Percentiles rank a stretch among this genome's conserved stretches.
Evolutionary conservation across 2,797 vertebrate species (phyloP).

Genomic region (Lepus oiostolus): DNA sequence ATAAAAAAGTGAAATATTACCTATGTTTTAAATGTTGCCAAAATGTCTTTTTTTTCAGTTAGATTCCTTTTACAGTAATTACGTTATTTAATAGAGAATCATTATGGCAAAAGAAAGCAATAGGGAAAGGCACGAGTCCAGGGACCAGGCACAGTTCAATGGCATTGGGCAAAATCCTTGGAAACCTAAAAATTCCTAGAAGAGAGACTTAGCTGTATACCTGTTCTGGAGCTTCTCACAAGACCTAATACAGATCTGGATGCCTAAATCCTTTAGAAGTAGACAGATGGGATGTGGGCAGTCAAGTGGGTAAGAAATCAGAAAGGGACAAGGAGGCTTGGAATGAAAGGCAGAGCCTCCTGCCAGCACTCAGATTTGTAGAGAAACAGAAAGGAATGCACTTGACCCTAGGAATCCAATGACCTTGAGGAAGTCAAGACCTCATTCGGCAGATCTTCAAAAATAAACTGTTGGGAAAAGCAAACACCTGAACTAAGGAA

Average conservation of each 20-base stretch:
- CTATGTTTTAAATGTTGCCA: conserved; percentile 31
- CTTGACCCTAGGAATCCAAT: background rate
- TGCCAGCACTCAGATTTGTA: background rate
- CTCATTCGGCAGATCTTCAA: conserved; percentile 51
- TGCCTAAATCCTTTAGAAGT: background rate
- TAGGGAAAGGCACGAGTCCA: background rate
- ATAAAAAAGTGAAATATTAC: background rate
- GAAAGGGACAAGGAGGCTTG: background rate
- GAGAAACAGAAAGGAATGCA: background rate
- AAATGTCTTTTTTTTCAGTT: conserved; percentile 17
- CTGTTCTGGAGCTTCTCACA: background rate
- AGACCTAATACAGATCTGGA: background rate
- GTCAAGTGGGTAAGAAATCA: background rate
- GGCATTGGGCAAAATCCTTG: background rate
- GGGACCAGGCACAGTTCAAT: background rate
- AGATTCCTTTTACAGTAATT: conserved; percentile 36
- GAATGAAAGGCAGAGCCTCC: background rate
- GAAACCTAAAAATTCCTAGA: background rate
- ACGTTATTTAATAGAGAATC: background rate
- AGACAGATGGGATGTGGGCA: background rate
- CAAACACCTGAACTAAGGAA: conserved; percentile 68
- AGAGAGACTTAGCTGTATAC: background rate
- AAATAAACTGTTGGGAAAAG: conserved; percentile 58
- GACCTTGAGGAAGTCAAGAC: conserved; percentile 46
- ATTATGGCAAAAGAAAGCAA: conserved; percentile 14